Conservation (phyloP, 2,113 vertebrate species). For the Loxodonta africana region DNA sequence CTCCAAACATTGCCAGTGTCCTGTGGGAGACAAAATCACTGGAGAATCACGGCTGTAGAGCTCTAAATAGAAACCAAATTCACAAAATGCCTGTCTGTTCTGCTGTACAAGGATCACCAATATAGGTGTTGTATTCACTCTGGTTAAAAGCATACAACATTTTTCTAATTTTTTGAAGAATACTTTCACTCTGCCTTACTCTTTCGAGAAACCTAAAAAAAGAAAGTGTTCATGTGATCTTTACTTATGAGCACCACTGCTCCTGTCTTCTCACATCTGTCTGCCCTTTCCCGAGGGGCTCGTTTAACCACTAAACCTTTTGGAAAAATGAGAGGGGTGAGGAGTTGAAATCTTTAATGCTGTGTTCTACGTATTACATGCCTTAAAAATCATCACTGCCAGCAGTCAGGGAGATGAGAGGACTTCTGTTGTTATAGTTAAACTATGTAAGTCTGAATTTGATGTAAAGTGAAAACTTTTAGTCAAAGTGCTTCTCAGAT, state of each 20-base stretch:
- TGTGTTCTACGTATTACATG: constrained; percentile 32
- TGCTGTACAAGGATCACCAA: background rate
- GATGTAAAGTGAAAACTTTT: constrained; percentile 44
- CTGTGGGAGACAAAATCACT: background rate
- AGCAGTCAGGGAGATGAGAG: background rate
- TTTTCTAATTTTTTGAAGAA: background rate
- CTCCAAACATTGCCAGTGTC: background rate
- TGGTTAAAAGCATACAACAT: background rate
- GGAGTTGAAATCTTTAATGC: background rate
- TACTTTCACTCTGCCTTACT: constrained; percentile 22
- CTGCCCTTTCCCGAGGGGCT: background rate
- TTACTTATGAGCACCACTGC: background rate
- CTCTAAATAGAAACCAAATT: background rate
- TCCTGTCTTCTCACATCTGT: background rate
- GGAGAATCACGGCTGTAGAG: background rate
- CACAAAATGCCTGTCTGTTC: background rate
- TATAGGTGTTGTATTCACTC: background rate
- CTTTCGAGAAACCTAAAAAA: constrained; percentile 32
- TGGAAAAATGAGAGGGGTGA: background rate
- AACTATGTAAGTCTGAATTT: constrained; percentile 35
- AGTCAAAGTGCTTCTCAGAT: constrained; percentile 45
- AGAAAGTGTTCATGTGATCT: constrained; percentile 7
- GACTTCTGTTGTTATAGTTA: constrained; percentile 22
- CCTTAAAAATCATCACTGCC: constrained; percentile 51
- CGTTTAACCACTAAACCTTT: background rate